Percentiles rank a stretch among this genome's conserved stretches.
These are phyloP conservation scores for Ahaetulla prasina DNA, from an alignment of 2,113 vertebrate species.

Conservation along the genomic window DNA sequence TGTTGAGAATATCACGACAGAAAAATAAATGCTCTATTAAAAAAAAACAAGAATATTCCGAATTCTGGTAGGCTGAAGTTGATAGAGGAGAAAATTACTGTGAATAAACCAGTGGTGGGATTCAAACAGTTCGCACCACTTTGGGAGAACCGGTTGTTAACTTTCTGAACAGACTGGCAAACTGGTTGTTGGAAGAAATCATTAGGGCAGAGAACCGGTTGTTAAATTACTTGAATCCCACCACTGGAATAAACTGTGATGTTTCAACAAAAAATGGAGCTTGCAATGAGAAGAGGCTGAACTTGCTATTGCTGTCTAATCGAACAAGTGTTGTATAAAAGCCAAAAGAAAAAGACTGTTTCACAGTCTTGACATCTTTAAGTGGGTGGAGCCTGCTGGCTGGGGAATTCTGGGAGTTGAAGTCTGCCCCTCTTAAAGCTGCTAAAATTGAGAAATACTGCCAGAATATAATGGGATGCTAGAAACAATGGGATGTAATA, in stretches of 20 bases:
- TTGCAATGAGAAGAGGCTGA: background rate
- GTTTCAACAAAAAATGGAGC: background rate
- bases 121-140: no score
- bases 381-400: background rate
- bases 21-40: background rate
- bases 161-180: no score
- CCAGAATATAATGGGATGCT: background rate
- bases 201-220: no score
- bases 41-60: background rate
- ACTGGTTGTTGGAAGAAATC: no score
- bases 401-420: background rate
- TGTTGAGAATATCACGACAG: background rate
- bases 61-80: background rate
- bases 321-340: background rate
- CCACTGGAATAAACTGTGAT: background rate
- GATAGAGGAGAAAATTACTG: background rate
- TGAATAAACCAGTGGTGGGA: no score
- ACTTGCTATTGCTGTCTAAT: background rate
- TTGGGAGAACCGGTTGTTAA: no score
- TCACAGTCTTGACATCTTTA: background rate
- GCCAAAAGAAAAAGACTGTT: background rate
- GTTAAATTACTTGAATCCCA: no score
- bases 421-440: background rate
- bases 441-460: background rate
- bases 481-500: background rate